Evolutionary conservation across 2,113 vertebrate species (phyloP).

Genomic region (Sinocyclocheilus anophthalmus): DNA sequence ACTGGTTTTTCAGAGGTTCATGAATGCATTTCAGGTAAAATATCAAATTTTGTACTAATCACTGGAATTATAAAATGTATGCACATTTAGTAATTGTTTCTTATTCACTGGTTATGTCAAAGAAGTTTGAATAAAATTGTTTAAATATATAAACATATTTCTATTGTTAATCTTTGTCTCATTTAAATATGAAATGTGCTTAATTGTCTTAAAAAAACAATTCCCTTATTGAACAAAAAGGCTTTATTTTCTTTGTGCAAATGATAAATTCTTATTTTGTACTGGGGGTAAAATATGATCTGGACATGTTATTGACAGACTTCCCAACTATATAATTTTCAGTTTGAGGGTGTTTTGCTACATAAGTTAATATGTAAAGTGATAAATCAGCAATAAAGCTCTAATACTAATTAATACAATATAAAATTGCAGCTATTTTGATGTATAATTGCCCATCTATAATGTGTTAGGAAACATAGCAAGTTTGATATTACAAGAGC

Average conservation of each 20-base stretch:
- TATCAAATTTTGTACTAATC: background rate
- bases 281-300: too few species aligned
- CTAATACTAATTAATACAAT: too few species aligned
- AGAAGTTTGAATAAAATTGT: background rate
- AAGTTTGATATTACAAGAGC: background rate
- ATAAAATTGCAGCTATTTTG: background rate
- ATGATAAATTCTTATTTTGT: background rate
- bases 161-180: background rate
- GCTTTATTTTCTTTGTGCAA: background rate
- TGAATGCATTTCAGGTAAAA: background rate
- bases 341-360: too few species aligned
- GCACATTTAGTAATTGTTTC: background rate
- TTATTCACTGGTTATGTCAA: slow-evolving; percentile 4
- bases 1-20: background rate
- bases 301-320: background rate
- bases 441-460: background rate
- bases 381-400: too few species aligned
- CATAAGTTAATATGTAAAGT: too few species aligned
- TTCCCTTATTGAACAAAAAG: background rate
- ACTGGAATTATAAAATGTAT: background rate
- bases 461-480: background rate
- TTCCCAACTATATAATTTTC: too few species aligned
- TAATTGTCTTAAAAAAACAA: background rate
- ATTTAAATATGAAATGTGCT: background rate
- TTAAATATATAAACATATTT: background rate